Evolutionary conservation across 2,888 invertebrate species (phyloP).

Genomic region (Trichacis sp.): DNA sequence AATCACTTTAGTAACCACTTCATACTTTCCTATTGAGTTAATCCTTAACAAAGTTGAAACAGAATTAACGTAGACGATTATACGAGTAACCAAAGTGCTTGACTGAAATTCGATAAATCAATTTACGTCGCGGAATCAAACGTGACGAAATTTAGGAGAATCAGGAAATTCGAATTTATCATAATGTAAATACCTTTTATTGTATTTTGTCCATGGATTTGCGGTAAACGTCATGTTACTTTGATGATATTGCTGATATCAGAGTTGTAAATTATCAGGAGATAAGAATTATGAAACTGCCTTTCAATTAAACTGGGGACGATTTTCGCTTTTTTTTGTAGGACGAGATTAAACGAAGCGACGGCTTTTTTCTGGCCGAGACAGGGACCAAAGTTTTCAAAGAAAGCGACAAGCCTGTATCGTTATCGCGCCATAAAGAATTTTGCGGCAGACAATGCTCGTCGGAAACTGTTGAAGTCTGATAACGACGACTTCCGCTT

Average conservation of each 20-base stretch:
- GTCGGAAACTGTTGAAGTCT: slow-evolving; percentile 8
- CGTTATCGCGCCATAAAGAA: slow-evolving; percentile 9
- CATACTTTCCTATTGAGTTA: slow-evolving; percentile 39
- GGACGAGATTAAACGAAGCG: slow-evolving; percentile 1
- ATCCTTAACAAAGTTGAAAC: slow-evolving; percentile 1
- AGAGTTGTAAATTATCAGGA: neutral
- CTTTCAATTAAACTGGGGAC: slow-evolving; percentile 1
- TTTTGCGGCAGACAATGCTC: slow-evolving; percentile 7
- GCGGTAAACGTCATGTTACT: neutral
- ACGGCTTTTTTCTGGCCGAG: slow-evolving; percentile 5
- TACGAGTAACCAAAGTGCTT: neutral
- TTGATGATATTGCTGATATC: neutral
- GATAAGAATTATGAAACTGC: neutral
- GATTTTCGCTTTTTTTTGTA: neutral
- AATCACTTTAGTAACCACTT: slow-evolving; percentile 55
- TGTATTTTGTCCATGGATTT: neutral
- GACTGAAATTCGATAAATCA: neutral
- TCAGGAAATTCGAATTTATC: too few relatives aligned
- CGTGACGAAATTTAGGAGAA: neutral
- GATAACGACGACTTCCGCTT: slow-evolving; percentile 6
- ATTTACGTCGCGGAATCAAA: neutral
- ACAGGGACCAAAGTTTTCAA: slow-evolving; percentile 6
- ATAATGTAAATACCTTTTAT: too few relatives aligned
- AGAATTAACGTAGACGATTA: neutral
- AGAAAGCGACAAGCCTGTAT: slow-evolving; percentile 4